These are phyloP conservation scores for Drosophila conformis DNA, from an alignment of 2,888 invertebrate species.

Conservation along the genomic window DNA sequence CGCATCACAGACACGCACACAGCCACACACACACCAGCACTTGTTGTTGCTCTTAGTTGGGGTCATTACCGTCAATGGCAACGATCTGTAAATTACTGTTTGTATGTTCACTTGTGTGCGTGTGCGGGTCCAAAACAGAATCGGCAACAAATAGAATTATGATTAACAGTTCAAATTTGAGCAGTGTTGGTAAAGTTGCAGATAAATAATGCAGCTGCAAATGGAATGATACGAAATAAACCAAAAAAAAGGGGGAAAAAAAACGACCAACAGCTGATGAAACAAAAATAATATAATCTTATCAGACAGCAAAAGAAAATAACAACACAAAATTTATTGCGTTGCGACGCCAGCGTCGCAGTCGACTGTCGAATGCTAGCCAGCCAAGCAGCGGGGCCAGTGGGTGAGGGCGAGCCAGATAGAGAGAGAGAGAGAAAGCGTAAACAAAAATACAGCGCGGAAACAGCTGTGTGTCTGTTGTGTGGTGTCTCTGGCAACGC, in stretches of 20 bases:
- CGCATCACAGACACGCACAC: conserved; percentile 5
- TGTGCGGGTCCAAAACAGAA: not conserved
- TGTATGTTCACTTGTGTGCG: not conserved
- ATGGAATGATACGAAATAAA: conserved; percentile 4
- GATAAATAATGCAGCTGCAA: conserved; percentile 8
- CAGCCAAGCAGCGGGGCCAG: conserved; percentile 9
- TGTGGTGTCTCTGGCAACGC: conserved; percentile 18
- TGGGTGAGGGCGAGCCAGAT: conserved; percentile 22
- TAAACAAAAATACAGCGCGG: conserved; percentile 54
- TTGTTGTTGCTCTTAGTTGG: conserved; percentile 21
- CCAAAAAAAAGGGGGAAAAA: conserved; percentile 8
- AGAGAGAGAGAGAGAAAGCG: conserved; percentile 32
- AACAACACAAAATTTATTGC: conserved; percentile 68
- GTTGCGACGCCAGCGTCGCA: conserved; percentile 54
- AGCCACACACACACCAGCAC: conserved; percentile 6
- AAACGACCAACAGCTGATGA: conserved; percentile 59
- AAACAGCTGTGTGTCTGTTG: conserved; percentile 62
- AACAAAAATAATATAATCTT: conserved; percentile 59
- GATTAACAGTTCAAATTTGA: conserved; percentile 15
- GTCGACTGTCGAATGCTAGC: conserved; percentile 19
- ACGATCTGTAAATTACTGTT: conserved; percentile 21
- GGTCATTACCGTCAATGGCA: conserved; percentile 61
- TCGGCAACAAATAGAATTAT: conserved; percentile 21
- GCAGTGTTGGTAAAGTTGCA: conserved; percentile 8
- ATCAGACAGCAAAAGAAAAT: conserved; percentile 60